These are phyloP conservation scores for Psilanteris sp. DNA, from an alignment of 1,140 invertebrate genomes.

Conservation along the genomic window DNA sequence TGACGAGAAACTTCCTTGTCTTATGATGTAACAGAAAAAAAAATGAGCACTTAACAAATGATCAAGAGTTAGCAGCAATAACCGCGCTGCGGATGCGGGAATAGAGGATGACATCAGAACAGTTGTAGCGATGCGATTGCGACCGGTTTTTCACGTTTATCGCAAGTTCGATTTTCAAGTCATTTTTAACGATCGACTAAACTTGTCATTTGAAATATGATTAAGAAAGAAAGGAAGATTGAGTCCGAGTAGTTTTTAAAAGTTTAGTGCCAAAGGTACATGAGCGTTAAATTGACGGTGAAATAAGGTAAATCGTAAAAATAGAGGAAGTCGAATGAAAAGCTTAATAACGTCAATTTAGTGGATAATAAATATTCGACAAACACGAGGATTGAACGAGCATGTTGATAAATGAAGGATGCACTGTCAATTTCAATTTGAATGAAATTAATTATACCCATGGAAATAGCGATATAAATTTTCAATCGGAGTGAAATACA, in stretches of 20 bases:
- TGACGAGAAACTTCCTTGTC: constrained; percentile 17
- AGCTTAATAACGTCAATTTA: constrained; percentile 2
- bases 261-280: not conserved
- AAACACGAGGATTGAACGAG: not conserved
- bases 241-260: constrained; percentile 2
- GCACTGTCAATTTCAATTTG: too few species aligned
- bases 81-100: constrained; percentile 30
- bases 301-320: constrained; percentile 42
- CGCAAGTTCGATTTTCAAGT: constrained; percentile 34
- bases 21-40: constrained; percentile 47
- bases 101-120: constrained; percentile 70
- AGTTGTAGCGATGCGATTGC: constrained; percentile 19
- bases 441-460: too few species aligned
- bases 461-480: too few species aligned
- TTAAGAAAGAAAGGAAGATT: constrained; percentile 1
- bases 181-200: constrained; percentile 29
- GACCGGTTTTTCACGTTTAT: constrained; percentile 41
- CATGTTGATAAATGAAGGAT: too few species aligned
- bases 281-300: constrained; percentile 31
- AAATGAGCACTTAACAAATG: constrained; percentile 20
- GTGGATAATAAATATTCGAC: constrained; percentile 4
- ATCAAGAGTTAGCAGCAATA: constrained; percentile 58
- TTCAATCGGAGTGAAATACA: too few species aligned
- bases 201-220: constrained; percentile 11
- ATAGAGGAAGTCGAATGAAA: not conserved